Percentiles rank a stretch among this genome's conserved stretches.
Conservation (phyloP, 2,888 invertebrate species). For the Corythucha ciliata region DNA sequence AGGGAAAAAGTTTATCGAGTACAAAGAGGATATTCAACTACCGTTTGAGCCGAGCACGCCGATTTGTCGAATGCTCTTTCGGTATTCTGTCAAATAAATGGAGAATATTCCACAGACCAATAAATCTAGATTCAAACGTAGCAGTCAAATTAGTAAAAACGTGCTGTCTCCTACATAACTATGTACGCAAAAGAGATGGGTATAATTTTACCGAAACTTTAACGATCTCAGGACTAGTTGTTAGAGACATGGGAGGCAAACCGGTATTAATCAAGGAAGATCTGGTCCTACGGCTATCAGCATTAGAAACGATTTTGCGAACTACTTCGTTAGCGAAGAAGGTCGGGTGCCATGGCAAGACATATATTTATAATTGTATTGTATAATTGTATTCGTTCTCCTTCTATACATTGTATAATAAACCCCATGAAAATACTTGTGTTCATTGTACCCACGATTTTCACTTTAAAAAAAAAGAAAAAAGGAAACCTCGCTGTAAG, state of each 20-base stretch:
- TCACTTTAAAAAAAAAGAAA: too few relatives aligned
- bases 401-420: too few relatives aligned
- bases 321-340: conserved; percentile 11
- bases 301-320: conserved; percentile 8
- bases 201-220: conserved; percentile 14
- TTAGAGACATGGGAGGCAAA: too few relatives aligned
- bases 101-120: conserved; percentile 24
- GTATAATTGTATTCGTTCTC: too few relatives aligned
- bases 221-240: neutral
- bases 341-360: conserved; percentile 16
- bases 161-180: conserved; percentile 23
- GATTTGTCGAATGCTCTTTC: conserved; percentile 7
- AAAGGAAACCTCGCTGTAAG: too few relatives aligned
- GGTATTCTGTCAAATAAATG: conserved; percentile 15
- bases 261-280: neutral
- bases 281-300: neutral
- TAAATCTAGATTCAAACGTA: conserved; percentile 17
- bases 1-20: neutral
- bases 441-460: too few relatives aligned
- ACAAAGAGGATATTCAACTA: conserved; percentile 18
- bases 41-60: conserved; percentile 10
- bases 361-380: neutral
- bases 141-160: conserved; percentile 17
- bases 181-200: conserved; percentile 20
- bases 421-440: too few relatives aligned